phyloP scores from a whole-genome alignment of 2,113 vertebrate genomes.

The Tachuris rubrigastra region DNA sequence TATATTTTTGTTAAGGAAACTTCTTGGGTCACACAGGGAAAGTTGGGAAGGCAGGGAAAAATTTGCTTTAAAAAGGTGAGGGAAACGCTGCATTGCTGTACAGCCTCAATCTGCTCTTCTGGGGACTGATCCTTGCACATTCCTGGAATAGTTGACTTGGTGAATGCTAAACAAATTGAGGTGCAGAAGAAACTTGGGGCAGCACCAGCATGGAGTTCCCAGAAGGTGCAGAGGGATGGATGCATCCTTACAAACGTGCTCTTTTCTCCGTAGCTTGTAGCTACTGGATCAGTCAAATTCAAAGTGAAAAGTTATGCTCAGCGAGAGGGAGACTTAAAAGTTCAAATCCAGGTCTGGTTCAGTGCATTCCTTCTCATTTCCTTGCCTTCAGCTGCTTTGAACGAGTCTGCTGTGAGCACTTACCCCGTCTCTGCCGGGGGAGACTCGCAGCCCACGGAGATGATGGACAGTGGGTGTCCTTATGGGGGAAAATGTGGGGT shows the following conservation, averaged over 20 bases:
- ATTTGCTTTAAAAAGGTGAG: not conserved
- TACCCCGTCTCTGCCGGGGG: not conserved
- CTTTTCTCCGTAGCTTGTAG: not conserved
- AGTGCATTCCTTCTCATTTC: not conserved
- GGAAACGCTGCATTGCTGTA: not conserved
- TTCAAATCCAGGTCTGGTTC: conserved; percentile 16
- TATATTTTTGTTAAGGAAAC: conserved; percentile 67
- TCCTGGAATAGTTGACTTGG: conserved; percentile 39
- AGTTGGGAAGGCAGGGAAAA: conserved; percentile 40
- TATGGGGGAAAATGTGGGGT: not conserved
- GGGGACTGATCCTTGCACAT: conserved; percentile 49
- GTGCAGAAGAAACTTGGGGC: not conserved
- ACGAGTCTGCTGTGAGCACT: not conserved
- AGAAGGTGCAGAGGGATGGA: not conserved
- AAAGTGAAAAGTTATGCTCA: not conserved
- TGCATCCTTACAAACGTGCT: not conserved
- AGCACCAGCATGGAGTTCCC: not conserved
- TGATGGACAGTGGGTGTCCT: not conserved
- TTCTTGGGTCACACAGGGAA: not conserved
- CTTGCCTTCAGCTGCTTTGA: not conserved
- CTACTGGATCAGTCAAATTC: conserved; percentile 22
- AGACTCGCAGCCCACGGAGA: not conserved
- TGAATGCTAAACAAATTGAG: not conserved
- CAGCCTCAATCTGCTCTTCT: not conserved
- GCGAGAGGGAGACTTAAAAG: not conserved